Evolutionary conservation across 2,797 vertebrate species (phyloP).

Genomic region (Eulemur mongoz): DNA sequence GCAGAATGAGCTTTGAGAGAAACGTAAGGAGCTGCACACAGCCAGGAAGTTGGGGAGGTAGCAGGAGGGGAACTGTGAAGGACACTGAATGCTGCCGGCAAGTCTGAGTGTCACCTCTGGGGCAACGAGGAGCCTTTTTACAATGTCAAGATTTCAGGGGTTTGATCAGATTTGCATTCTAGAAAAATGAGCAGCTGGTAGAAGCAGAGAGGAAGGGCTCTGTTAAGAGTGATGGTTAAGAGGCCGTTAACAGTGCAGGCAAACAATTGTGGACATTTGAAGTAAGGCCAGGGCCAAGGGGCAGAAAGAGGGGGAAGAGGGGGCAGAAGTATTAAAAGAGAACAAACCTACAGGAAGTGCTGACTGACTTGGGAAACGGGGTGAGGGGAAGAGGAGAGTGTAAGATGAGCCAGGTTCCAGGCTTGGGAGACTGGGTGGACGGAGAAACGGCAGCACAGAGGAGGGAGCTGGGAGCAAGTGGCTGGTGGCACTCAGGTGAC

Average conservation of each 20-base stretch:
- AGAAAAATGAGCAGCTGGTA: not conserved
- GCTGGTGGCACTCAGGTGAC: not conserved
- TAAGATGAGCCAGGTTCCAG: not conserved
- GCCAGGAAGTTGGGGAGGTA: not conserved
- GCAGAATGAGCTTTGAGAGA: not conserved
- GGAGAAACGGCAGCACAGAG: not conserved
- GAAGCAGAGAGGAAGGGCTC: not conserved
- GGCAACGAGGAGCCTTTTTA: not conserved
- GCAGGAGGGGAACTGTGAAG: not conserved
- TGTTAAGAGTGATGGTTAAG: not conserved
- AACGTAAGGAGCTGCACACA: not conserved
- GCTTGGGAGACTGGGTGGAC: not conserved
- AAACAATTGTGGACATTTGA: not conserved
- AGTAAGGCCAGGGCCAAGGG: not conserved
- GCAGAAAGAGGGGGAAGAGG: not conserved
- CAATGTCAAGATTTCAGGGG: not conserved
- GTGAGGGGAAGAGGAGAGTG: not conserved
- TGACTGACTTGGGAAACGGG: not conserved
- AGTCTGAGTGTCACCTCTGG: not conserved
- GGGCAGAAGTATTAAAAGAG: not conserved
- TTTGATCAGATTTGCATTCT: not conserved
- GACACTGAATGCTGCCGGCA: rapidly evolving
- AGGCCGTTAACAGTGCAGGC: rapidly evolving
- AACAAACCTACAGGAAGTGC: not conserved
- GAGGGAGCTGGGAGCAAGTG: too few species aligned